These are phyloP conservation scores for Augochlorella aurata DNA, from an alignment of 2,888 invertebrate genomes.

Conservation along the genomic window DNA sequence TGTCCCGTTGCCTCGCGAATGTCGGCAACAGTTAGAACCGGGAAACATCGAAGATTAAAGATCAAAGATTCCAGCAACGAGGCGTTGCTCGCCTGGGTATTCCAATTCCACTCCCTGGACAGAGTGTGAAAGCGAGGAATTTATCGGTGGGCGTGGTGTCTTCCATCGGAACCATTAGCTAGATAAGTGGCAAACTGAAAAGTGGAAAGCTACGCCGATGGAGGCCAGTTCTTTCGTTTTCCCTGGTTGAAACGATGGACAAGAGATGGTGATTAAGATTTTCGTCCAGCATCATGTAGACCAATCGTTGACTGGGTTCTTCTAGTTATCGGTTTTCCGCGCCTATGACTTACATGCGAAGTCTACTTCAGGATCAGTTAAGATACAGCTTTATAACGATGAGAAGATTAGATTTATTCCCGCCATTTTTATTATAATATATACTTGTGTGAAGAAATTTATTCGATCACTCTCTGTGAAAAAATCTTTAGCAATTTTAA, in stretches of 20 bases:
- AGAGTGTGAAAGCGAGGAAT: conserved; percentile 2
- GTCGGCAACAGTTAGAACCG: background rate
- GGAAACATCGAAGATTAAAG: background rate
- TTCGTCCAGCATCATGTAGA: background rate
- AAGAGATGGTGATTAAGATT: background rate
- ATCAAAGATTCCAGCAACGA: background rate
- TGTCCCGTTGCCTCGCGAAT: conserved; percentile 30
- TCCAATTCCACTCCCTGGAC: conserved; percentile 3
- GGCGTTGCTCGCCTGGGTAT: background rate
- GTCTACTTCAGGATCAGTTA: too few relatives aligned
- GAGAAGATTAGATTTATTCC: too few relatives aligned
- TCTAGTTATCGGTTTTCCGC: background rate
- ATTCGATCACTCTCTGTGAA: too few relatives aligned
- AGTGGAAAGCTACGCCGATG: background rate
- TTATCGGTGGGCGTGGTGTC: conserved; percentile 21
- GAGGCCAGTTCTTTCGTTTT: background rate
- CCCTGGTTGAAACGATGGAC: background rate
- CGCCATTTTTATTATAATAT: too few relatives aligned
- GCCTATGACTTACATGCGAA: too few relatives aligned
- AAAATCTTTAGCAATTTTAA: too few relatives aligned
- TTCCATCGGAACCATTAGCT: background rate
- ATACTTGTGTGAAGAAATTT: too few relatives aligned
- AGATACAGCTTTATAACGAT: too few relatives aligned
- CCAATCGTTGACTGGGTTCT: background rate
- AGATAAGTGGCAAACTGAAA: conserved; percentile 4